A percentile compares a stretch with the other conserved stretches of the same genome.
phyloP scores from a whole-genome alignment of 2,113 vertebrate genomes.

The pig (Sus scrofa) region T2T-Sscrofa CM000829.6:60625501-60626000 shows the following conservation, averaged over 20 bases:
- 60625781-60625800: neutral
- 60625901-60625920: neutral
- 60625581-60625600: neutral
- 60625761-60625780: neutral
- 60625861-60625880: neutral
- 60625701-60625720: neutral
- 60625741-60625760: neutral
- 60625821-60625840: neutral
- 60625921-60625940: neutral
- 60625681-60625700: neutral
- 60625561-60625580: neutral
- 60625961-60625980: neutral
- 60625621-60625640: neutral
- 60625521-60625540: neutral
- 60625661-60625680: constrained; percentile 19
- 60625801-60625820: neutral
- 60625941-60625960: constrained; percentile 10
- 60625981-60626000: neutral
- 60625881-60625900: neutral
- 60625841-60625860: neutral
- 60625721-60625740: neutral
- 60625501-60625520: neutral
- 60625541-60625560: neutral
- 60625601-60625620: neutral
- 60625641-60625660: neutral